Percentiles rank a stretch among this genome's conserved stretches.
These are phyloP conservation scores for Nemotelus nigrinus DNA, from an alignment of 2,888 invertebrate genomes.

Conservation along the genomic window DNA sequence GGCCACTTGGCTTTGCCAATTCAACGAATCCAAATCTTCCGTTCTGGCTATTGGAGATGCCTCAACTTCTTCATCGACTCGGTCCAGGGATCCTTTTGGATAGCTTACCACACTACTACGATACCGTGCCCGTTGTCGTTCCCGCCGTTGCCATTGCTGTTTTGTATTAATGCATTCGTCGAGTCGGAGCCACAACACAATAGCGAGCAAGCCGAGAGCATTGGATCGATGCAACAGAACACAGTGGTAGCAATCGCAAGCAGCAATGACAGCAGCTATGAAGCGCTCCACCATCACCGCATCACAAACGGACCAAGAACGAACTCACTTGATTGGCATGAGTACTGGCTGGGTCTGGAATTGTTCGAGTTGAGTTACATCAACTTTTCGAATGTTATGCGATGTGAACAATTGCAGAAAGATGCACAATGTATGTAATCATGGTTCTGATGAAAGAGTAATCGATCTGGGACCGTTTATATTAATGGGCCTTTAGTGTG, in stretches of 20 bases:
- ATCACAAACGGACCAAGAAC: neutral
- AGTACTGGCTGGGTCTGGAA: constrained; percentile 32
- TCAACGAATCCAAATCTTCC: constrained; percentile 26
- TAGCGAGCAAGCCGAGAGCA: neutral
- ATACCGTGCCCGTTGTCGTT: neutral
- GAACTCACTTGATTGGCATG: constrained; percentile 30
- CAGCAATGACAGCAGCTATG: constrained; percentile 21
- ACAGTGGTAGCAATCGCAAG: neutral
- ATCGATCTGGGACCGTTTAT: constrained; percentile 42
- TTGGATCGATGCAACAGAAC: neutral
- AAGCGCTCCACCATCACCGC: constrained; percentile 18
- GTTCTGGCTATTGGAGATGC: neutral
- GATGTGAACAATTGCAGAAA: constrained; percentile 41
- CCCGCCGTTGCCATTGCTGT: neutral
- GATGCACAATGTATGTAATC: constrained; percentile 43
- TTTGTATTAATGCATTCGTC: neutral
- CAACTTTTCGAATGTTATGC: constrained; percentile 38
- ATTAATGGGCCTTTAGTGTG: constrained; percentile 35
- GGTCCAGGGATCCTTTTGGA: neutral
- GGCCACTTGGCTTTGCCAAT: constrained; percentile 39
- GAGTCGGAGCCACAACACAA: neutral
- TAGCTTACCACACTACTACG: neutral
- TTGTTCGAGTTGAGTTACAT: constrained; percentile 35
- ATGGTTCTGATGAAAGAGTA: constrained; percentile 40
- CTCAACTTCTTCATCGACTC: constrained; percentile 7